phyloP scores from a whole-genome alignment of 2,888 invertebrate genomes.

The Aporophyla nigra region DNA sequence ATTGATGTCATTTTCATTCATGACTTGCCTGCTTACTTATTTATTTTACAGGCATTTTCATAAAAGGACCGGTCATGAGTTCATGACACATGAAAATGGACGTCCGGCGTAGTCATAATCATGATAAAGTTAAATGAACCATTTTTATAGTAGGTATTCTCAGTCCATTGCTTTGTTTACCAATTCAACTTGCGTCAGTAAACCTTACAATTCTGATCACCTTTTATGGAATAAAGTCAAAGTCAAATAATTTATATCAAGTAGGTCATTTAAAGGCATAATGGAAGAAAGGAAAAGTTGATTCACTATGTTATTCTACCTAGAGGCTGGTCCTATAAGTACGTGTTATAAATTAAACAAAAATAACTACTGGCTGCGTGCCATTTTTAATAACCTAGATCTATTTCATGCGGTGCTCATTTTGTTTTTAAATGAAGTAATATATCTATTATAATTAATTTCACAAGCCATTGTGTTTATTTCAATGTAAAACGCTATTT shows the following conservation, averaged over 20 bases:
- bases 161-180: conserved; percentile 4
- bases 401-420: conserved; percentile 35
- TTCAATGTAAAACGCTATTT: conserved; percentile 36
- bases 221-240: conserved; percentile 5
- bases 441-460: conserved; percentile 33
- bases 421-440: conserved; percentile 33
- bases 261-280: background rate
- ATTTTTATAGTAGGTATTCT: background rate
- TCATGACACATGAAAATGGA: too few relatives aligned
- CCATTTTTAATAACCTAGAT: conserved; percentile 57
- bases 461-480: conserved; percentile 45
- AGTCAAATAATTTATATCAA: background rate
- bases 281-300: background rate
- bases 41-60: background rate
- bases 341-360: conserved; percentile 28
- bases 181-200: conserved; percentile 9
- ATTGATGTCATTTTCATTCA: background rate
- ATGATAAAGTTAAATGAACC: background rate
- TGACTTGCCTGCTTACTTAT: background rate
- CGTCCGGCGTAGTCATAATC: background rate
- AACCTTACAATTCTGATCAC: conserved; percentile 10
- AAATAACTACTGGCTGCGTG: conserved; percentile 39
- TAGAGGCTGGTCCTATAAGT: conserved; percentile 25
- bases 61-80: background rate
- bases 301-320: conserved; percentile 5